Evolutionary conservation across 2,888 invertebrate genomes (phyloP).

Genomic region (Drosophila kokeensis): DNA sequence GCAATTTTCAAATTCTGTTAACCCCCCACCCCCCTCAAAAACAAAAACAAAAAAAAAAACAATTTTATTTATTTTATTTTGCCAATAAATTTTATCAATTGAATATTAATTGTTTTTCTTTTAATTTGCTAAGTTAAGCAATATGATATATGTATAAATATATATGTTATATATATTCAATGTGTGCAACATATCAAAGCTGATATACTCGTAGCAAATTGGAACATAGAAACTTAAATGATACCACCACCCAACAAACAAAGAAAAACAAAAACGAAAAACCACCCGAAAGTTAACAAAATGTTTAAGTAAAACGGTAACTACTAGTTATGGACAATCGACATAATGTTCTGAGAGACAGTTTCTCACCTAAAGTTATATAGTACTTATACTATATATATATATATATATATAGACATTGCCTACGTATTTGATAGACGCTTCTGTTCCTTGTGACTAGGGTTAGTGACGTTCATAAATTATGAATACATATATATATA

Average conservation of each 20-base stretch:
- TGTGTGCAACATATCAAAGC: slow-evolving; percentile 54
- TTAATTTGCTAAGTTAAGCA: slow-evolving; percentile 4
- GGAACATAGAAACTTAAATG: slow-evolving; percentile 65
- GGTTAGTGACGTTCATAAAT: slow-evolving; percentile 65
- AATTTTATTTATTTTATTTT: slow-evolving; percentile 74
- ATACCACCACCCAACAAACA: slow-evolving; percentile 65
- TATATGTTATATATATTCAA: slow-evolving; percentile 7
- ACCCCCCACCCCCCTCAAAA: slow-evolving; percentile 33
- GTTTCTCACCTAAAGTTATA: slow-evolving; percentile 26
- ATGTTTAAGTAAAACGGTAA: slow-evolving; percentile 50
- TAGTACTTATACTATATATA: slow-evolving; percentile 24
- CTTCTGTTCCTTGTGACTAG: slow-evolving; percentile 77
- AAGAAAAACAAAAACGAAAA: slow-evolving; percentile 43
- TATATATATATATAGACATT: slow-evolving; percentile 16
- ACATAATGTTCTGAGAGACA: slow-evolving; percentile 55
- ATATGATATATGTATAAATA: not conserved
- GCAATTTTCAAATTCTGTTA: slow-evolving; percentile 71
- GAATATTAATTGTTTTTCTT: slow-evolving; percentile 29
- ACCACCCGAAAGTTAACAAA: slow-evolving; percentile 72
- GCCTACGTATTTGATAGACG: slow-evolving; percentile 58
- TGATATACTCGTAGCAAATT: slow-evolving; percentile 55
- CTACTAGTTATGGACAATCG: slow-evolving; percentile 76
- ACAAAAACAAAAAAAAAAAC: slow-evolving; percentile 33
- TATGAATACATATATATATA: slow-evolving; percentile 15
- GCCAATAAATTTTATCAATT: slow-evolving; percentile 70